These are phyloP conservation scores for Mythimna ferrago DNA, from an alignment of 2,888 invertebrate genomes.

Conservation along the genomic window DNA sequence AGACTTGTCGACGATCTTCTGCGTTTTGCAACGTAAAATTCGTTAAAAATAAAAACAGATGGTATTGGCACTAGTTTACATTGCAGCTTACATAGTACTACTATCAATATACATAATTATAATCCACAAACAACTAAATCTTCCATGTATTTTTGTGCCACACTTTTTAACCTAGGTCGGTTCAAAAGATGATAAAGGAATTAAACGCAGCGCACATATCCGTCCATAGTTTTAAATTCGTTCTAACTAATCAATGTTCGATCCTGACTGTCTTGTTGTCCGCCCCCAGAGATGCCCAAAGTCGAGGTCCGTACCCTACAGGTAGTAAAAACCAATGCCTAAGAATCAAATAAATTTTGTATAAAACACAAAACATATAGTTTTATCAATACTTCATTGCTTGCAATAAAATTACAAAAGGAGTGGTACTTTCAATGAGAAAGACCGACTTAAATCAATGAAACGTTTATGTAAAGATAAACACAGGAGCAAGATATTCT, in stretches of 20 bases:
- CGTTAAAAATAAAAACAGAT: neutral
- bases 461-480: conserved; percentile 9
- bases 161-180: too few species aligned
- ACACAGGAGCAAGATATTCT: conserved; percentile 12
- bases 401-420: conserved; percentile 13
- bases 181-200: too few species aligned
- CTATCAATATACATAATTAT: neutral
- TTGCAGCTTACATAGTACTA: neutral
- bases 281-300: too few species aligned
- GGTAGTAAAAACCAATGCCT: too few species aligned
- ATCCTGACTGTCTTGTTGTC: too few species aligned
- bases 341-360: neutral
- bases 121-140: neutral
- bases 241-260: too few species aligned
- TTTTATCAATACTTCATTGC: neutral
- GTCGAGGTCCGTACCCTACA: too few species aligned
- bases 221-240: too few species aligned
- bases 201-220: too few species aligned
- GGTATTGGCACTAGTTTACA: neutral
- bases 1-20: neutral
- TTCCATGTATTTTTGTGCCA: too few species aligned
- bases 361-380: conserved; percentile 2
- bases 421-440: conserved; percentile 1
- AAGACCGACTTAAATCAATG: conserved; percentile 8
- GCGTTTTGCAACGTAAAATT: neutral